A percentile compares a stretch with the other conserved stretches of the same genome.
Evolutionary conservation across 2,888 invertebrate species (phyloP).

Genomic region (Agrochola lychnidis): DNA sequence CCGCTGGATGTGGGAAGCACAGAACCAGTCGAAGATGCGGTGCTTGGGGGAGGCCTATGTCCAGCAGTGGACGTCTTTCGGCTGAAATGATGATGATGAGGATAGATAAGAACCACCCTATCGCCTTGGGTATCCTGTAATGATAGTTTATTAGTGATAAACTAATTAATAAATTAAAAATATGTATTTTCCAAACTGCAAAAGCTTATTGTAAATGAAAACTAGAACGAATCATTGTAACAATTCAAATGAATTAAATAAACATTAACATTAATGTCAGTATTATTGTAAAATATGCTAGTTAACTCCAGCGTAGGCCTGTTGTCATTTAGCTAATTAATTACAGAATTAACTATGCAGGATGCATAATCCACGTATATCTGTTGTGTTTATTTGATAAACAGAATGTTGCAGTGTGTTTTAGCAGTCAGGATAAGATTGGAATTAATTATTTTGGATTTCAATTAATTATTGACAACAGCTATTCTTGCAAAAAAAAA

Average conservation of each 20-base stretch:
- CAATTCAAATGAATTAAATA: neutral
- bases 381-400: conserved; percentile 49
- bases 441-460: neutral
- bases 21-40: too few species aligned
- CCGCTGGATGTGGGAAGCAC: too few species aligned
- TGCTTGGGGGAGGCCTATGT: too few species aligned
- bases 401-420: conserved; percentile 23
- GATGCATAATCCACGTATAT: conserved; percentile 49
- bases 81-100: too few species aligned
- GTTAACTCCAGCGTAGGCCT: conserved; percentile 1
- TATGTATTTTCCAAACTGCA: neutral
- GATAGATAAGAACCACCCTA: too few species aligned
- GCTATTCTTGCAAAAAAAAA: neutral
- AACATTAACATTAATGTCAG: conserved; percentile 23
- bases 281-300: conserved; percentile 22
- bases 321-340: conserved; percentile 51
- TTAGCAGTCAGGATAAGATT: conserved; percentile 20
- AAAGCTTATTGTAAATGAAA: neutral
- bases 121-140: too few species aligned
- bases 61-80: too few species aligned
- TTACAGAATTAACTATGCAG: conserved; percentile 54
- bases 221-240: neutral
- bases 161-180: neutral
- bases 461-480: neutral
- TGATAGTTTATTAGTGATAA: too few species aligned